Evolutionary conservation across 2,113 vertebrate species (phyloP).

Genomic region (Epinephelus fuscoguttatus): DNA sequence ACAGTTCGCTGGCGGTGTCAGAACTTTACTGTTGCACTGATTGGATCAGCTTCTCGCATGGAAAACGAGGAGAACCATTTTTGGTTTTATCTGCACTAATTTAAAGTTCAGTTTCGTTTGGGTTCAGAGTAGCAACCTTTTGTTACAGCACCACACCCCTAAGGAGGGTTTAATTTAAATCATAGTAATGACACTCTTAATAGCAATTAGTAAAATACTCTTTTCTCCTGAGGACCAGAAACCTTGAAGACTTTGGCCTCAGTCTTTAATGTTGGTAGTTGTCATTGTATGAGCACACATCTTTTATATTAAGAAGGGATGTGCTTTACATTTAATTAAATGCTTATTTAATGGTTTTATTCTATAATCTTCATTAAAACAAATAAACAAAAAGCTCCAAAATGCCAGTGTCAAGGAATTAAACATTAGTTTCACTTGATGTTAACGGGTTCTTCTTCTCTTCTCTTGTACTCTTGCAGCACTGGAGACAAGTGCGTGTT

Average conservation of each 20-base stretch:
- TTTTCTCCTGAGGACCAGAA: neutral
- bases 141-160: neutral
- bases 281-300: neutral
- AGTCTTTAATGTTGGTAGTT: neutral
- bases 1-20: neutral
- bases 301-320: neutral
- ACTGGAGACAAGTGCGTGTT: conserved; percentile 84
- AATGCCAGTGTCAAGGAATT: neutral
- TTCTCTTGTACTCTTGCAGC: conserved; percentile 78
- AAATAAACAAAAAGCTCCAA: neutral
- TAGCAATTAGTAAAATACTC: neutral
- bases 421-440: neutral
- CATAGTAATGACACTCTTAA: neutral
- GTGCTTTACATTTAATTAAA: neutral
- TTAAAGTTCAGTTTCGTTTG: neutral
- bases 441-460: conserved; percentile 16
- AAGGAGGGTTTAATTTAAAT: neutral
- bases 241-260: neutral
- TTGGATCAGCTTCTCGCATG: neutral
- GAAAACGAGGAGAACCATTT: neutral
- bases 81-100: neutral
- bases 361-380: neutral
- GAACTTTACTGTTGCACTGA: neutral
- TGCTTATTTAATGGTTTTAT: neutral
- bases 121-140: neutral